Base-by-base conservation (phyloP, 2,113 vertebrate species). In the Rhizomys pruinosus region DNA sequence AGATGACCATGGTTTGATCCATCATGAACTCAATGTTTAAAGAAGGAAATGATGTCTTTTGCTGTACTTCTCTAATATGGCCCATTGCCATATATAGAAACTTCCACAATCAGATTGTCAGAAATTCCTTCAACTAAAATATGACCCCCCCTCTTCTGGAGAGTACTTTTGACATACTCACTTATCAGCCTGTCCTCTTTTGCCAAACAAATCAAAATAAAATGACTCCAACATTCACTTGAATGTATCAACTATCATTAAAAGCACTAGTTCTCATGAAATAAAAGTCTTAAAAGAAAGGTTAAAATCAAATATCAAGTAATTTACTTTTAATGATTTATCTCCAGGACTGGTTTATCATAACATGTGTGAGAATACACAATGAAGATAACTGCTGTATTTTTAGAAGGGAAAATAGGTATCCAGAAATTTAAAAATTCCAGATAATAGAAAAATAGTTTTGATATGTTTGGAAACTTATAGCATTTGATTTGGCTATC, bases 321-420 rank as follows among this genome's bases (percentile, higher is more conserved):
- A 59, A 91, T 73, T 80, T 88, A 81, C n/a, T 93, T 91, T 87
- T 71, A 93, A 90, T 91, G 66, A 66, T 82, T 92, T 93, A 12
- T 91, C 9, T 88, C 25, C 10, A 80, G 27, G 57, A 3, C 17
- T 66, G 69, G 63, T 90, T 93, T 27, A 64, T n/a, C 44, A 84
- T 84, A 42, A 92, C 32, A 59, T 89, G 0, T 74, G 37, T 94
- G 29, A 34, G 55, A 87, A 10, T 47, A 92, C 7, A 82, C 71
- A 87, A 90, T 15, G 78, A 39, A 90, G 57, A 76, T 61, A 72
- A 94, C 52, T 84, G 71, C 3, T 95, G 57, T 73, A 57, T 32
- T 47, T 64, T 92, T 77, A 12, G 55, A 55, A 23, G 22, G 89
- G 7, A 81, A 39, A 52, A 16, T 42, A 76, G 29, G 81, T 47